Base-by-base conservation (phyloP, 64 coral and sea anemone species). In the Acropora yongei region DNA sequence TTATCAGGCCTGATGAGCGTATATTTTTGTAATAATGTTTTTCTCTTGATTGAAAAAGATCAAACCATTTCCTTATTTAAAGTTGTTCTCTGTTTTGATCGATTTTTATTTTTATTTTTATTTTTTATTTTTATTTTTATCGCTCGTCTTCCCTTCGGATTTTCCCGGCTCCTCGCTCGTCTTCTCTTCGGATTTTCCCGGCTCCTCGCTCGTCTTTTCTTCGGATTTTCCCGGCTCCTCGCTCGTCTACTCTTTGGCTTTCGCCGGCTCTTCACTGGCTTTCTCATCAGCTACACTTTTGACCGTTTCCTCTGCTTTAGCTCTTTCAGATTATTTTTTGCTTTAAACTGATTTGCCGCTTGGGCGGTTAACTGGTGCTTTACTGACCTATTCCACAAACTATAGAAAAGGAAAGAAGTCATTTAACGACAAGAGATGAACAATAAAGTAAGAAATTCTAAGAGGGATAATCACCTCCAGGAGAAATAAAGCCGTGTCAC, bases 1-100 rank as follows among this genome's bases (percentile, higher is more conserved):
- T 93, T 46, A 93, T 98, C 63, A 86, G 90, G 47, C 91, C 94
- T 43, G 97, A 98, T 68, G 97, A 98, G 87, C 94, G 97, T 98
- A 92, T 86, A 90, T 86, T 30, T 30, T 30, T 30, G 30, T 30
- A 55, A 4, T 55, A 55, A 30, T 30, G 30, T 30, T 30, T 30
- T 30, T 30, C 30, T 30, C 30, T 30, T 30, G 30, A 30, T 30
- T 30, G 30, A 30, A 30, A 30, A 30, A 30, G 30, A 30, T 30
- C 30, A 30, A 30, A 30, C 30, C 30, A 30, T 30, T 30, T 30
- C 30, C 30, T 30, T 30, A 30, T 30, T 30, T 30, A 30, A 30
- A 30, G 30, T 30, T 30, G 30, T 30, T 30, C 30, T 30, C 30
- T 30, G 30, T 30, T 30, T 30, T 30, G 30, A 30, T 30, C 30